Conservation (phyloP, 2,888 invertebrate species). For the Aproaerema taeniolella region DNA sequence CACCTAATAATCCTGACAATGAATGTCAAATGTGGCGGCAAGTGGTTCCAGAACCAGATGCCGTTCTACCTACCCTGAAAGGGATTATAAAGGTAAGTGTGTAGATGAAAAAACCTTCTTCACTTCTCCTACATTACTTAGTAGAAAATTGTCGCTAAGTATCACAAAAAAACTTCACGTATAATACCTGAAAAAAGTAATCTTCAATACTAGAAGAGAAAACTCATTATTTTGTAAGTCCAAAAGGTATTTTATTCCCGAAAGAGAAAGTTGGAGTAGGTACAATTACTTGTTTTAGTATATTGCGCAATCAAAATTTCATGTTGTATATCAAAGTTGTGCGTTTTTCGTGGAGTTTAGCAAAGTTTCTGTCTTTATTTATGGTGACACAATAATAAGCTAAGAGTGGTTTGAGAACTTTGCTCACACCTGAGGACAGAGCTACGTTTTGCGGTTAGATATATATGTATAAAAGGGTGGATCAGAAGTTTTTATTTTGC, state of each 20-base stretch:
- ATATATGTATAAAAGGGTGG: neutral
- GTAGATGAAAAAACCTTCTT: too few relatives aligned
- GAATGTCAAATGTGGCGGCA: too few relatives aligned
- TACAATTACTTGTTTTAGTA: slow-evolving; percentile 3
- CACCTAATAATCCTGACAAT: too few relatives aligned
- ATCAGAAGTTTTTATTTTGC: neutral
- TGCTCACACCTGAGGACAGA: slow-evolving; percentile 23
- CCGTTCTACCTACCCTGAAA: too few relatives aligned
- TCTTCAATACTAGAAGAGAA: neutral
- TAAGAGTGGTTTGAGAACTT: slow-evolving; percentile 24
- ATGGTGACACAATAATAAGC: slow-evolving; percentile 21
- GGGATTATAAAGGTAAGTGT: too few relatives aligned
- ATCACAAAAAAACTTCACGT: too few relatives aligned
- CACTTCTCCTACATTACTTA: too few relatives aligned
- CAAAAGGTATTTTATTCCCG: too few relatives aligned
- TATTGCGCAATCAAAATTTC: slow-evolving; percentile 9
- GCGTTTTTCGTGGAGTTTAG: slow-evolving; percentile 9
- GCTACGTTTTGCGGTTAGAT: neutral
- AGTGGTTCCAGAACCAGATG: too few relatives aligned
- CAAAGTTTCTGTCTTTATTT: slow-evolving; percentile 13
- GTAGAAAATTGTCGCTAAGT: too few relatives aligned
- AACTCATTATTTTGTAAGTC: neutral
- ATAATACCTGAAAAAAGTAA: too few relatives aligned
- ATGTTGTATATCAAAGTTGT: slow-evolving; percentile 8
- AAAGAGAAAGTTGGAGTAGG: neutral